Conservation (phyloP, 2,888 invertebrate genomes). For the Drosophila subquinaria region DNA sequence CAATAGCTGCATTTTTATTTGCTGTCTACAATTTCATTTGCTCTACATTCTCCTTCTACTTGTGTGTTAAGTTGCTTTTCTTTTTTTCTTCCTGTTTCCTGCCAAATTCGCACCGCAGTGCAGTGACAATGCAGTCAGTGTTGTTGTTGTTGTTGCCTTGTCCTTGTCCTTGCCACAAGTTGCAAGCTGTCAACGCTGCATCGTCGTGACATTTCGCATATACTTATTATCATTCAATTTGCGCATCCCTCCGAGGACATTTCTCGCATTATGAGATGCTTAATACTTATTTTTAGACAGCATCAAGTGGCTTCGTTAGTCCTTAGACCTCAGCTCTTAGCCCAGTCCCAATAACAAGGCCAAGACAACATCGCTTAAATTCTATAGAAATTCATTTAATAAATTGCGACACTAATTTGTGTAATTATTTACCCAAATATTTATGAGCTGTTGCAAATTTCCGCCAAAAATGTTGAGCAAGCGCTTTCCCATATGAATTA, state of each 20-base stretch:
- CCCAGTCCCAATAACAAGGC: constrained; percentile 25
- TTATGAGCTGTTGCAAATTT: constrained; percentile 71
- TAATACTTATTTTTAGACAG: constrained; percentile 27
- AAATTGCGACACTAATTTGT: constrained; percentile 74
- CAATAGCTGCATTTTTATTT: constrained; percentile 65
- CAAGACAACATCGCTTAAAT: constrained; percentile 38
- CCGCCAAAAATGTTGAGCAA: constrained; percentile 39
- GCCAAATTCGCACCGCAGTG: constrained; percentile 31
- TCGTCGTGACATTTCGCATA: constrained; percentile 32
- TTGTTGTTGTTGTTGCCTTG: constrained; percentile 25
- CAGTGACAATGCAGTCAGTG: constrained; percentile 29
- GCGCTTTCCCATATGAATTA: neutral
- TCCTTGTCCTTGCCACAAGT: constrained; percentile 39
- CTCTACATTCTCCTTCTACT: constrained; percentile 2
- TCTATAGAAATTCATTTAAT: constrained; percentile 70
- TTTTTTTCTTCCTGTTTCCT: constrained; percentile 26
- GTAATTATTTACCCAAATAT: constrained; percentile 73
- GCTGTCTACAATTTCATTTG: constrained; percentile 55
- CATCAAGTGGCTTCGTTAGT: constrained; percentile 55
- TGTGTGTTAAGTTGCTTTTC: constrained; percentile 3
- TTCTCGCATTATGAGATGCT: constrained; percentile 12
- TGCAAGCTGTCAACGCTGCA: constrained; percentile 40
- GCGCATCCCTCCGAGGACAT: constrained; percentile 26
- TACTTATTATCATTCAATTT: constrained; percentile 43
- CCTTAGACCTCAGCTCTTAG: constrained; percentile 11